A percentile compares a stretch with the other conserved stretches of the same genome.
These are phyloP conservation scores for Labia minor DNA, from an alignment of 2,888 invertebrate genomes.

Conservation along the genomic window DNA sequence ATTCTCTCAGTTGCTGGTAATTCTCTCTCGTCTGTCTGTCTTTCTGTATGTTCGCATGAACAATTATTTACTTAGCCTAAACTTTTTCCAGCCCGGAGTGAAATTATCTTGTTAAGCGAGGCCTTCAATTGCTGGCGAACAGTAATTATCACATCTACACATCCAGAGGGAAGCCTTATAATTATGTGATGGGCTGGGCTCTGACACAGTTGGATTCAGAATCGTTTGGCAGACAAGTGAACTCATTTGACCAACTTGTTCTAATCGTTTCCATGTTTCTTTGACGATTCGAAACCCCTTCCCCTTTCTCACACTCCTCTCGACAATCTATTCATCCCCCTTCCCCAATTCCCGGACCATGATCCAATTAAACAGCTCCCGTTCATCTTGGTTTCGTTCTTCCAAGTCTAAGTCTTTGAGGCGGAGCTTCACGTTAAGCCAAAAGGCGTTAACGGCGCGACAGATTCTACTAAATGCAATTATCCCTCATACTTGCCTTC, in stretches of 20 bases:
- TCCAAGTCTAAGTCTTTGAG: neutral
- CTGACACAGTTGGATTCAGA: neutral
- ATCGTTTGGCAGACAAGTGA: constrained; percentile 8
- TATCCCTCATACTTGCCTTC: neutral
- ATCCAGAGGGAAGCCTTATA: neutral
- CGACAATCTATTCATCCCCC: neutral
- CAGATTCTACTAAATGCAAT: neutral
- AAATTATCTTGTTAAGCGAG: constrained; percentile 13
- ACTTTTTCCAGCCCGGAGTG: constrained; percentile 13
- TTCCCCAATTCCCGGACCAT: neutral
- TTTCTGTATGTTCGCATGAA: neutral
- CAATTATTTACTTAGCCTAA: constrained; percentile 3
- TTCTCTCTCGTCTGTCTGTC: neutral
- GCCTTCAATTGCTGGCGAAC: neutral
- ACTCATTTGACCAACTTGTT: constrained; percentile 8
- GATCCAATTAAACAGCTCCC: constrained; percentile 8
- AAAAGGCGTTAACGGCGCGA: neutral
- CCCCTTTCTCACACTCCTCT: neutral
- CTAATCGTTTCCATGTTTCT: constrained; percentile 7
- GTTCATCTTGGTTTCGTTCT: constrained; percentile 3
- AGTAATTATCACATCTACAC: constrained; percentile 1
- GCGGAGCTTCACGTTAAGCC: neutral
- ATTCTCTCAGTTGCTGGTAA: neutral
- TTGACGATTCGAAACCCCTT: neutral
- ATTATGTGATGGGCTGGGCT: neutral